A percentile compares a stretch with the other conserved stretches of the same genome.
These are phyloP conservation scores for Simalia tracyae DNA, from an alignment of 2,797 vertebrate genomes.

Conservation along the genomic window DNA sequence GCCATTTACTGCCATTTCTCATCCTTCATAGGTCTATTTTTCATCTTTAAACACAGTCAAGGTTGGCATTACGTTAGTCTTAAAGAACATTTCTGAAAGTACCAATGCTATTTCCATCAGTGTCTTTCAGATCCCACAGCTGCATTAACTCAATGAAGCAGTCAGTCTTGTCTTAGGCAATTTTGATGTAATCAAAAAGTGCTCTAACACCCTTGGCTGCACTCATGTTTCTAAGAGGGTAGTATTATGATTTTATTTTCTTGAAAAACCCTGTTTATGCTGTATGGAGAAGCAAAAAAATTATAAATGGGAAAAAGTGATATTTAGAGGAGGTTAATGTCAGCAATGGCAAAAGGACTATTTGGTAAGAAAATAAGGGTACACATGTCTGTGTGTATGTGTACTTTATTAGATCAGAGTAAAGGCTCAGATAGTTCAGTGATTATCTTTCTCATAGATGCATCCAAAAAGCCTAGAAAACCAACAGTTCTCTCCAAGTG, in stretches of 20 bases:
- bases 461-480: too few species aligned
- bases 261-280: constrained; percentile 44
- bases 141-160: constrained; percentile 54
- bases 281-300: background rate
- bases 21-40: background rate
- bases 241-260: constrained; percentile 44
- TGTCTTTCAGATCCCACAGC: constrained; percentile 50
- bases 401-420: background rate
- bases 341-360: background rate
- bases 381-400: too few species aligned
- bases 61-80: constrained; percentile 19
- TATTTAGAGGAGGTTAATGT: background rate
- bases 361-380: background rate
- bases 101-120: constrained; percentile 36
- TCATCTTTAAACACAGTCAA: constrained; percentile 20
- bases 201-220: constrained; percentile 52
- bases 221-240: constrained; percentile 49
- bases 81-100: constrained; percentile 25
- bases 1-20: constrained; percentile 39
- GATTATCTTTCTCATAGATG: too few species aligned
- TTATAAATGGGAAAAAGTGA: background rate
- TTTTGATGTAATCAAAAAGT: constrained; percentile 58
- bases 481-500: too few species aligned
- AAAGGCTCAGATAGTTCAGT: background rate
- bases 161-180: constrained; percentile 57